Base-by-base conservation (phyloP, 2,888 invertebrate genomes). In the Hermaeophaga mercurialis region DNA sequence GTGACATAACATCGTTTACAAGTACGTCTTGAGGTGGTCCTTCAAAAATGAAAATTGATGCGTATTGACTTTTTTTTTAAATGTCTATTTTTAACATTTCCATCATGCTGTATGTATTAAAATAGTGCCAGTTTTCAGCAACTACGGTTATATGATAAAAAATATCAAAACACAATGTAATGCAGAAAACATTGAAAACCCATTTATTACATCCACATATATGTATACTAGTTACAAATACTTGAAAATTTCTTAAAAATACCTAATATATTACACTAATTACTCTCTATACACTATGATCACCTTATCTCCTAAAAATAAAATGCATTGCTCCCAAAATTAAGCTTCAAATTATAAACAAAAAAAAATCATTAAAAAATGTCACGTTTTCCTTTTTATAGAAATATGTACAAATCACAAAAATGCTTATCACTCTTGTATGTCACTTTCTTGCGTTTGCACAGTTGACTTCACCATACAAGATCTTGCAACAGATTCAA, bases 401-500 rank as follows among this genome's bases (percentile, higher is more conserved):
- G 52, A 45, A 56, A 49, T 69, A 71, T 71, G 54, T 71, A 70
- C 71, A 72, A 62, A 70, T 72, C 69, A 71, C 70, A 70, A 69
- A 70, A 65, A 67, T 64, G 64, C 65, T 68, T 68, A 69, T 82
- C 82, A 87, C 84, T 89, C 88, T 74, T 83, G 81, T 76, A 85
- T 79, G 70, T 87, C 88, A 62, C 83, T 80, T 69, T 88, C 88
- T 50, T 83, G 83, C 64, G 79, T 80, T 76, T 80, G 83, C 75
- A 80, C 84, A 66, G 83, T 65, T 68, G 89, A 85, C 78, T 91
- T 92, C 33, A 89, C 89, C 86, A 95, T 93, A 79, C 96, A 97
- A 0, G 96, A 96, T 61, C 94, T 86, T 15, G 97, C 97, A 63
- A 97, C 96, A 1, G 95, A 96, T 74, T 96, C 96, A 78, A 96